phyloP scores from a whole-genome alignment of 2,888 invertebrate species.

The Drosophila algonquin region DNA sequence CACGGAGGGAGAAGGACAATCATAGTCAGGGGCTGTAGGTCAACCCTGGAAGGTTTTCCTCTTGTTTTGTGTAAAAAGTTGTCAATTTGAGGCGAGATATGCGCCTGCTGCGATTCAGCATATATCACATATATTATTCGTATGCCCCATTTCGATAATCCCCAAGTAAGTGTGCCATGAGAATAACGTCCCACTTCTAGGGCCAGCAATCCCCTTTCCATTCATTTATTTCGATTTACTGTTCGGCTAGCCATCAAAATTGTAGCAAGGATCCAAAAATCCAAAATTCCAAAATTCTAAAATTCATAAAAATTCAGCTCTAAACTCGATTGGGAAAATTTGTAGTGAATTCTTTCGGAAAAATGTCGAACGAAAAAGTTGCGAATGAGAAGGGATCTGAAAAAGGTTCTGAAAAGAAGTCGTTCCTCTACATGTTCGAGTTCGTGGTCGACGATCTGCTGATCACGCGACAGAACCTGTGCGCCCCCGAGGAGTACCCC shows the following conservation, averaged over 20 bases:
- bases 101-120: too few relatives aligned
- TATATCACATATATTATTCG: too few relatives aligned
- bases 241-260: conserved; percentile 17
- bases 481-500: conserved; percentile 84
- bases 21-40: too few relatives aligned
- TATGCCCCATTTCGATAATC: too few relatives aligned
- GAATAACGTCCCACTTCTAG: neutral
- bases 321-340: neutral
- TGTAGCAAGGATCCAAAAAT: neutral
- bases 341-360: neutral
- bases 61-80: too few relatives aligned
- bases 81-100: too few relatives aligned
- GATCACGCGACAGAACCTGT: conserved; percentile 81
- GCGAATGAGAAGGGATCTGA: too few relatives aligned
- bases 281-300: neutral
- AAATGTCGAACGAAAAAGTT: neutral
- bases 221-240: neutral
- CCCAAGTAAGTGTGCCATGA: conserved; percentile 3
- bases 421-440: conserved; percentile 82
- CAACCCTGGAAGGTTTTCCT: too few relatives aligned
- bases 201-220: neutral
- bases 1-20: too few relatives aligned
- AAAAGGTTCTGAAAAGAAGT: conserved; percentile 66
- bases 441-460: conserved; percentile 82
- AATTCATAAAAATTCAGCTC: neutral